These are phyloP conservation scores for Axea sp. DNA, from an alignment of 2,888 invertebrate genomes.

Conservation along the genomic window DNA sequence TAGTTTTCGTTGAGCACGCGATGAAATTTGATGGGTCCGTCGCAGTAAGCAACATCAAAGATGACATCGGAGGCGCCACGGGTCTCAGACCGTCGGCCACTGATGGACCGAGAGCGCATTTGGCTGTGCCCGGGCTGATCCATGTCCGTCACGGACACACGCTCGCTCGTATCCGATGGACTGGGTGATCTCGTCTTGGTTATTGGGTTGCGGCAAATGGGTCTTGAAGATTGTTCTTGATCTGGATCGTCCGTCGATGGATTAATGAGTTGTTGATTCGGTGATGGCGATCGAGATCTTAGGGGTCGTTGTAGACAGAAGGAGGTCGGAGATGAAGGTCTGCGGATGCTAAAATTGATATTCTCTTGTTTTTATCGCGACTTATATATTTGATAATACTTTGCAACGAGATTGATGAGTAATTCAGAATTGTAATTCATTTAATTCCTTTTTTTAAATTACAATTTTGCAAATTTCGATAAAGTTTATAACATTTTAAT, in stretches of 20 bases:
- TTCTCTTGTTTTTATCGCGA: too few species aligned
- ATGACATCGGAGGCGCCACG: constrained; percentile 80
- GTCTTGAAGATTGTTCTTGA: neutral
- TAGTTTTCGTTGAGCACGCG: constrained; percentile 92
- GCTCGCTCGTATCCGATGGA: constrained; percentile 63
- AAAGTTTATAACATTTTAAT: too few species aligned
- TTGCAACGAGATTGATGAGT: too few species aligned
- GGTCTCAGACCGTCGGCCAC: constrained; percentile 22
- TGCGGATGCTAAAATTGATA: constrained; percentile 15
- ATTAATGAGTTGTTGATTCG: constrained; percentile 6
- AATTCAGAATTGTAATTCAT: too few species aligned
- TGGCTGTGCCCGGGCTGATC: constrained; percentile 28
- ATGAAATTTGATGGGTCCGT: constrained; percentile 93
- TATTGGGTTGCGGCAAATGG: neutral
- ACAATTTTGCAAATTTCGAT: too few species aligned
- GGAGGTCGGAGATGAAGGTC: constrained; percentile 15
- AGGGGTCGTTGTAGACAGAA: constrained; percentile 32
- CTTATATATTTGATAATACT: too few species aligned
- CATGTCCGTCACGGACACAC: constrained; percentile 61
- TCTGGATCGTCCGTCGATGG: constrained; percentile 11
- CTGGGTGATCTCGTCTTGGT: constrained; percentile 56
- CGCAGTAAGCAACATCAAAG: constrained; percentile 93
- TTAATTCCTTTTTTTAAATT: too few species aligned
- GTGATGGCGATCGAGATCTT: constrained; percentile 18
- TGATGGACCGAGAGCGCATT: constrained; percentile 36